A percentile compares a stretch with the other conserved stretches of the same genome.
Evolutionary conservation across 1,140 invertebrate genomes (phyloP).

Genomic region (Macrobrachium rosenbergii): DNA sequence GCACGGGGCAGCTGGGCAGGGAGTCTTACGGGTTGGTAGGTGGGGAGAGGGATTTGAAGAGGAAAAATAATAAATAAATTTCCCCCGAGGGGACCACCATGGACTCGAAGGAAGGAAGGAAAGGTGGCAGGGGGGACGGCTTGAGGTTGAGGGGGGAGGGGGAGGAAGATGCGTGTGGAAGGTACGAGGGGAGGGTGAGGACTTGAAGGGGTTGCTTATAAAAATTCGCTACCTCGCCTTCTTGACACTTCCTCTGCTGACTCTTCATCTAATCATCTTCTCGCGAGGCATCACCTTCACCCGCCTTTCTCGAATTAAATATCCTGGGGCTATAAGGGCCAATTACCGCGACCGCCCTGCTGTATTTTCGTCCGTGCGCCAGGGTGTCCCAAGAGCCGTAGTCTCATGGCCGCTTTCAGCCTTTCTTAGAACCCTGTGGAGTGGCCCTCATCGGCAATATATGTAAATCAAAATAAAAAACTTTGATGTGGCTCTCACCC

Average conservation of each 20-base stretch:
- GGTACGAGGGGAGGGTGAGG: background rate
- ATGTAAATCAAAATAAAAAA: slow-evolving; percentile 66
- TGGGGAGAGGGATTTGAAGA: background rate
- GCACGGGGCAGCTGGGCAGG: no score
- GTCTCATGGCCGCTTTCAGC: background rate
- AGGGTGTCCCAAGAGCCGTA: background rate
- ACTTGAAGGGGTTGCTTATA: slow-evolving; percentile 56
- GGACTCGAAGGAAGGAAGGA: background rate
- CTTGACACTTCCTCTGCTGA: slow-evolving; percentile 24
- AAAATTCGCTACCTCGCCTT: slow-evolving; percentile 51
- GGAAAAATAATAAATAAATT: slow-evolving; percentile 25
- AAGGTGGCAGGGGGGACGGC: background rate
- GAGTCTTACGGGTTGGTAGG: no score
- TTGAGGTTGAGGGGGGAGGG: background rate
- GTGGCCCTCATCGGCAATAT: slow-evolving; percentile 60
- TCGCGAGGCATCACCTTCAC: slow-evolving; percentile 53
- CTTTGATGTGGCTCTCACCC: slow-evolving; percentile 65
- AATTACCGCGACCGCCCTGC: background rate
- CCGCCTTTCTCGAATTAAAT: slow-evolving; percentile 63
- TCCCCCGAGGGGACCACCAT: background rate
- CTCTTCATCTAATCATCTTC: slow-evolving; percentile 56
- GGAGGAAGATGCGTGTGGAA: background rate
- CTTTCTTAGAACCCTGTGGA: slow-evolving; percentile 16
- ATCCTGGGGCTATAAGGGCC: slow-evolving; percentile 37
- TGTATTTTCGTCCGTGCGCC: background rate